Evolutionary conservation across 2,888 invertebrate genomes (phyloP).

Genomic region (Drosophila subsilvestris): DNA sequence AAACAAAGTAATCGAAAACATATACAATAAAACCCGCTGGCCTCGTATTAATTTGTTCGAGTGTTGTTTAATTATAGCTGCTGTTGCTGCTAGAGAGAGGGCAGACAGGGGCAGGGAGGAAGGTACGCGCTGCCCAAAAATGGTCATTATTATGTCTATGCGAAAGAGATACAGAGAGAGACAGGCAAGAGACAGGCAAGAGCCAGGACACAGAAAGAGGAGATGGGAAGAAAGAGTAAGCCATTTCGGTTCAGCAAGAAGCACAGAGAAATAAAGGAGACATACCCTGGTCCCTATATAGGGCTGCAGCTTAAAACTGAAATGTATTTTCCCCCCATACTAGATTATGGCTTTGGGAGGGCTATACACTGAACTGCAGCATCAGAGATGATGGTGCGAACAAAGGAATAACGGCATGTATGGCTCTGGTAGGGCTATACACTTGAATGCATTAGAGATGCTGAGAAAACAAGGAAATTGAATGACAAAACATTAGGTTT

Average conservation of each 20-base stretch:
- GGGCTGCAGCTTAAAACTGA: neutral
- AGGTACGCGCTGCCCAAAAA: neutral
- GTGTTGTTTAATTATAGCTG: slow-evolving; percentile 36
- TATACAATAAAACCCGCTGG: slow-evolving; percentile 10
- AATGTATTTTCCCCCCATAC: too few relatives aligned
- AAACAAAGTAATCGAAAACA: neutral
- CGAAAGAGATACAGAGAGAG: neutral
- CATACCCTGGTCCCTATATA: neutral
- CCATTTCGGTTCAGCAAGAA: too few relatives aligned
- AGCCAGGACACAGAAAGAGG: neutral
- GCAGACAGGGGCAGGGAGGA: neutral
- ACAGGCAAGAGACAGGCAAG: neutral
- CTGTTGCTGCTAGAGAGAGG: neutral
- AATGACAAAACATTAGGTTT: too few relatives aligned
- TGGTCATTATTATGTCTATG: neutral
- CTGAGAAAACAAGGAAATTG: too few relatives aligned
- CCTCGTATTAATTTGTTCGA: slow-evolving; percentile 47
- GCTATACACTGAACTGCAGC: too few relatives aligned
- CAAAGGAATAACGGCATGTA: too few relatives aligned
- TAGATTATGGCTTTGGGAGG: too few relatives aligned
- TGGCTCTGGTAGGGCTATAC: too few relatives aligned
- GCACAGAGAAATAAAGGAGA: neutral
- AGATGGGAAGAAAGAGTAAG: neutral
- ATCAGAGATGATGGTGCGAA: too few relatives aligned
- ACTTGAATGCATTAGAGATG: too few relatives aligned